Conservation (phyloP, 2,888 invertebrate species). For the Tetheella fluctuosa region DNA sequence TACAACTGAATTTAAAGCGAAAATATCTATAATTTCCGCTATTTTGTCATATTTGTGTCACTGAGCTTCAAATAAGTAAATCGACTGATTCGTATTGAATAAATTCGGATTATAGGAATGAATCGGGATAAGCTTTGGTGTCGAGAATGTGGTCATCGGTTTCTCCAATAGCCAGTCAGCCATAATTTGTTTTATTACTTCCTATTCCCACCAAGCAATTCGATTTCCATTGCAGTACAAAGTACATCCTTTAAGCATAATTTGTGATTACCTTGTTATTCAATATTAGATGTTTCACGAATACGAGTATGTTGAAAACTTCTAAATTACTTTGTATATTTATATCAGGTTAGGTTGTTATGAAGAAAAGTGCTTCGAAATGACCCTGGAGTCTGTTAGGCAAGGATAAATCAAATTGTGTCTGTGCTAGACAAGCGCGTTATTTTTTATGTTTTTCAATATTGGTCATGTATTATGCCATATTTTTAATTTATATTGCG, state of each 20-base stretch:
- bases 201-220: slow-evolving; percentile 31
- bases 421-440: slow-evolving; percentile 24
- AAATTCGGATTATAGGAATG: slow-evolving; percentile 29
- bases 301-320: slow-evolving; percentile 17
- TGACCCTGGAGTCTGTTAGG: slow-evolving; percentile 33
- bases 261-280: not conserved
- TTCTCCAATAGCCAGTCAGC: slow-evolving; percentile 41
- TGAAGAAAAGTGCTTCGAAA: slow-evolving; percentile 36
- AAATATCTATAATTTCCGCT: slow-evolving; percentile 27
- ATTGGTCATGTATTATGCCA: not conserved
- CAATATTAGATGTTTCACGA: not conserved
- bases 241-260: slow-evolving; percentile 29
- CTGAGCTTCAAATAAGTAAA: not conserved
- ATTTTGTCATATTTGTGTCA: not conserved
- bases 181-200: slow-evolving; percentile 54
- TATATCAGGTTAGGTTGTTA: slow-evolving; percentile 24
- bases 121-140: slow-evolving; percentile 32
- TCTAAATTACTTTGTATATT: slow-evolving; percentile 29
- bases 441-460: not conserved
- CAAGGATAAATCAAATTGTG: slow-evolving; percentile 42
- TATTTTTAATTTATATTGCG: not conserved
- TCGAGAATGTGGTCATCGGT: slow-evolving; percentile 37
- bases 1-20: slow-evolving; percentile 22
- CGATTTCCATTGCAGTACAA: slow-evolving; percentile 37
- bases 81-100: no score